phyloP scores from a whole-genome alignment of 2,888 invertebrate genomes.

The Limnephilus lunatus region DNA sequence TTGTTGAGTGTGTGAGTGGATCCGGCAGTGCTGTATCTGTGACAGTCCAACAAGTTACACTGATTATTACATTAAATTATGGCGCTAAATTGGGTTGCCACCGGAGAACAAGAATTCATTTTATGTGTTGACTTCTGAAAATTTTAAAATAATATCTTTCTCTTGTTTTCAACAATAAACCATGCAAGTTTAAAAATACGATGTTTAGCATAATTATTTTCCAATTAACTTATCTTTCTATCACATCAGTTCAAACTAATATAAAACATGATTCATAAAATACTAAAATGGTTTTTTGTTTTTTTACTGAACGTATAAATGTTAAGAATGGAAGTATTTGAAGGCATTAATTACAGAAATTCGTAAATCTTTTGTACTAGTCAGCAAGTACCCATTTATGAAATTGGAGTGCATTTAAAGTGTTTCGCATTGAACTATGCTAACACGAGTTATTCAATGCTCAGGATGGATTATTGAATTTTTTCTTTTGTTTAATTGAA shows the following conservation, averaged over 20 bases:
- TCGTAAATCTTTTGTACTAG: background rate
- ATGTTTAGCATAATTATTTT: background rate
- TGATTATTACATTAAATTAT: slow-evolving; percentile 64
- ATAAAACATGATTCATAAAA: background rate
- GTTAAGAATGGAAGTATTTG: background rate
- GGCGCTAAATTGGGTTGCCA: slow-evolving; percentile 32
- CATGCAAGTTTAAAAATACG: background rate
- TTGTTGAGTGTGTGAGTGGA: slow-evolving; percentile 89
- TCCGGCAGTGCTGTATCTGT: slow-evolving; percentile 83
- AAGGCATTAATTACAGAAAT: background rate
- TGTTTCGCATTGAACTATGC: background rate
- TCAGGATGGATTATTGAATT: background rate
- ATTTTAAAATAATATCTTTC: background rate
- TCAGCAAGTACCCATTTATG: background rate
- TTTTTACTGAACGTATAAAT: too few relatives aligned
- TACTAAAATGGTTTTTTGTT: background rate
- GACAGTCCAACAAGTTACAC: slow-evolving; percentile 66
- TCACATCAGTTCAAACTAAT: too few relatives aligned
- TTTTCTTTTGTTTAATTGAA: background rate
- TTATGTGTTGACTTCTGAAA: background rate
- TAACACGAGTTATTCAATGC: background rate
- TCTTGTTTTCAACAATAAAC: background rate
- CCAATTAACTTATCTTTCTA: too few relatives aligned
- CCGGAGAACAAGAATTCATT: background rate
- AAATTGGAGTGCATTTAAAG: background rate